Conservation (phyloP, 2,888 invertebrate species). For the Aporophyla lueneburgensis region DNA sequence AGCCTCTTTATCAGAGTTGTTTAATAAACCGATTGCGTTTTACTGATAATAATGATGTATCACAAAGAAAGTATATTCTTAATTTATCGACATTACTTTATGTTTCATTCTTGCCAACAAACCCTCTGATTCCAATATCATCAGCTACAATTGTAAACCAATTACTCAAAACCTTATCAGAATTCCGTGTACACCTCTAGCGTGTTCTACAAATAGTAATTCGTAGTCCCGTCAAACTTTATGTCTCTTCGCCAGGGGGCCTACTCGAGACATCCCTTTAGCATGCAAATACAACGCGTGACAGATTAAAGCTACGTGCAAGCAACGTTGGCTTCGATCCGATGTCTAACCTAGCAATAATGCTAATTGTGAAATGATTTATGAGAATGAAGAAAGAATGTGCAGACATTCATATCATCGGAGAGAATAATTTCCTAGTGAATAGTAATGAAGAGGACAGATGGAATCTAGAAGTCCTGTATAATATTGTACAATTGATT, state of each 20-base stretch:
- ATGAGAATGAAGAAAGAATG: conserved; percentile 34
- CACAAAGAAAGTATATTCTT: not conserved
- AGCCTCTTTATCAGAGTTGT: not conserved
- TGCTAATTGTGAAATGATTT: conserved; percentile 56
- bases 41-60: not conserved
- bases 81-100: not conserved
- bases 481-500: not conserved
- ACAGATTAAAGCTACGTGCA: conserved; percentile 77
- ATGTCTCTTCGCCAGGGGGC: conserved; percentile 72
- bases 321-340: conserved; percentile 47
- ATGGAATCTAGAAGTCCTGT: not conserved
- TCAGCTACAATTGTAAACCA: not conserved
- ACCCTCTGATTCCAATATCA: not conserved
- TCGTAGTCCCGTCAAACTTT: conserved; percentile 72
- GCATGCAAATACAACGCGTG: conserved; percentile 79
- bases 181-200: conserved; percentile 33
- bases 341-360: conserved; percentile 40
- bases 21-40: not conserved
- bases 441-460: not conserved
- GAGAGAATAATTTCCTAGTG: conserved; percentile 7
- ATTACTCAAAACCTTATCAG: conserved; percentile 32
- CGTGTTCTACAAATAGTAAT: conserved; percentile 45
- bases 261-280: conserved; percentile 69
- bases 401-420: conserved; percentile 11
- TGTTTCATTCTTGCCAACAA: not conserved